phyloP scores from a whole-genome alignment of 2,113 vertebrate species.

The Muscicapa adusta region DNA sequence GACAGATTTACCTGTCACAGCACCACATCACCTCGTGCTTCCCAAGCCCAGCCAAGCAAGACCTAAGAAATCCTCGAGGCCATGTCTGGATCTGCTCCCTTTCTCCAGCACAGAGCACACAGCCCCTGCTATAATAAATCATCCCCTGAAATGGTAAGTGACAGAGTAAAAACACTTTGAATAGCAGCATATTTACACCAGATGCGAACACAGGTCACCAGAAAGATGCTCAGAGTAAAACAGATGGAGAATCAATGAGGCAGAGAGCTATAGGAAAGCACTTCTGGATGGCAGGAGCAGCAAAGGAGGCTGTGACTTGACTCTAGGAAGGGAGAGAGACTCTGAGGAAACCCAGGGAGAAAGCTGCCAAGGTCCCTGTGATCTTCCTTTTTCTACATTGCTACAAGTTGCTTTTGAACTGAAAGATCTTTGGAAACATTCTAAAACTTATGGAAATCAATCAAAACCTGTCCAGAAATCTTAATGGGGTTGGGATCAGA shows the following conservation, averaged over 20 bases:
- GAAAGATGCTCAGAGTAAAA: constrained; percentile 26
- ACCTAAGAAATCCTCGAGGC: not conserved
- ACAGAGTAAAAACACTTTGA: constrained; percentile 5
- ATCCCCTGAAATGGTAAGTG: not conserved
- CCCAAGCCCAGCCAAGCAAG: not conserved
- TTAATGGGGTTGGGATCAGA: not conserved
- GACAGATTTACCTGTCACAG: not conserved
- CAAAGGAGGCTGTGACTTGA: not conserved
- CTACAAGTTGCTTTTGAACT: not conserved
- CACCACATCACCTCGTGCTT: not conserved
- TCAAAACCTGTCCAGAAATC: not conserved
- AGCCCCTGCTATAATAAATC: not conserved
- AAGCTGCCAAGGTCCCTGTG: not conserved
- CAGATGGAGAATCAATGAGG: constrained; percentile 60
- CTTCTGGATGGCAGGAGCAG: not conserved
- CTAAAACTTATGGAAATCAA: not conserved
- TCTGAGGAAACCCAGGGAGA: not conserved
- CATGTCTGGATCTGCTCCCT: not conserved
- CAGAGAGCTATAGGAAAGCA: constrained; percentile 1
- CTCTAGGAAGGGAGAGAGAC: not conserved
- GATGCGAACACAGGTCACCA: constrained; percentile 44
- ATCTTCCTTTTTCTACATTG: not conserved
- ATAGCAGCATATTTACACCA: constrained; percentile 45
- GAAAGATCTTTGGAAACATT: not conserved
- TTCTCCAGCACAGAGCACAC: not conserved